These are phyloP conservation scores for Bucorvus abyssinicus DNA, from an alignment of 2,797 vertebrate species.

Conservation along the genomic window DNA sequence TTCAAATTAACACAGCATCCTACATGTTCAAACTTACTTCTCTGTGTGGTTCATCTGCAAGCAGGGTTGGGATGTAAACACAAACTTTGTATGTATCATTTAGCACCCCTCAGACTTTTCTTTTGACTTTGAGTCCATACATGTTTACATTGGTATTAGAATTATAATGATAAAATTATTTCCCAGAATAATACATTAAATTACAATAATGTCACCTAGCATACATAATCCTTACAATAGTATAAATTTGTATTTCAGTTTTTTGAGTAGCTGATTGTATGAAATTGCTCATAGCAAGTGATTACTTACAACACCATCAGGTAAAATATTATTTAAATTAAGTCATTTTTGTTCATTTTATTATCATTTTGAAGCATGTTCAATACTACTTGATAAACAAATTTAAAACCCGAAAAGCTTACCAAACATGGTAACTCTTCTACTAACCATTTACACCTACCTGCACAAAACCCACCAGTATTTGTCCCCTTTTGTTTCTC, in stretches of 20 bases:
- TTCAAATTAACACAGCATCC: neutral
- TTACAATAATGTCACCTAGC: neutral
- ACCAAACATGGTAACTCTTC: neutral
- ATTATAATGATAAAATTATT: neutral
- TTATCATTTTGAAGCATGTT: neutral
- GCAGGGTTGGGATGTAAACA: neutral
- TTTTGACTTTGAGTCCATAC: neutral
- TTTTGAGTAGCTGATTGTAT: neutral
- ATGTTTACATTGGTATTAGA: neutral
- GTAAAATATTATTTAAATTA: neutral
- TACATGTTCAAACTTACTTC: neutral
- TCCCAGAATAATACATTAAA: neutral
- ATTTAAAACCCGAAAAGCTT: neutral
- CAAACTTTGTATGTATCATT: neutral
- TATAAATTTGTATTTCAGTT: neutral
- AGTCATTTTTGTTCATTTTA: neutral
- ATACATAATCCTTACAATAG: neutral
- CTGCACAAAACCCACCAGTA: neutral
- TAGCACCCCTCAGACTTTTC: neutral
- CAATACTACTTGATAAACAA: neutral
- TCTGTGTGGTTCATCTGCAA: neutral
- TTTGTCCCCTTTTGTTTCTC: constrained; percentile 27
- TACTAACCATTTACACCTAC: neutral
- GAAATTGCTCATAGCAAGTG: neutral
- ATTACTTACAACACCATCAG: neutral